Evolutionary conservation across 2,888 invertebrate species (phyloP).

Genomic region (Dichetophora obliterata): DNA sequence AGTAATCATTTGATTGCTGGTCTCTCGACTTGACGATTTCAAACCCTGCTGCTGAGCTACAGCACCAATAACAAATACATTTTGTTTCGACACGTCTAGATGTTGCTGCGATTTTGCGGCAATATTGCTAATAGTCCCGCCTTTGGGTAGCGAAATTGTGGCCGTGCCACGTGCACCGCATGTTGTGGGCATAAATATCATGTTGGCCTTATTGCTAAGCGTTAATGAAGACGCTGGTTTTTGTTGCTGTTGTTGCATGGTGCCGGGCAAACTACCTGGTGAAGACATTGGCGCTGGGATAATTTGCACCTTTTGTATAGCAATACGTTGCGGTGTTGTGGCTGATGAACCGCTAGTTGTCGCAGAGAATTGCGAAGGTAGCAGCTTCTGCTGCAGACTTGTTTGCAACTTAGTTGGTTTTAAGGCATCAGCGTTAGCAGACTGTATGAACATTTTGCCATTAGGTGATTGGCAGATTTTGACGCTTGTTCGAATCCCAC

Average conservation of each 20-base stretch:
- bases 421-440: constrained; percentile 55
- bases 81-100: constrained; percentile 51
- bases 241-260: constrained; percentile 31
- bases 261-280: constrained; percentile 45
- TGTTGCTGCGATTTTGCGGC: constrained; percentile 12
- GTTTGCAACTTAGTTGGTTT: constrained; percentile 49
- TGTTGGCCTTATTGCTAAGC: constrained; percentile 51
- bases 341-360: constrained; percentile 49
- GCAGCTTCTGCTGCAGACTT: constrained; percentile 49
- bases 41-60: constrained; percentile 31
- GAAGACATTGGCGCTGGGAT: constrained; percentile 58
- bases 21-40: constrained; percentile 17
- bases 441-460: constrained; percentile 67
- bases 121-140: constrained; percentile 43
- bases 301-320: constrained; percentile 68
- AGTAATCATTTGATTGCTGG: constrained; percentile 69
- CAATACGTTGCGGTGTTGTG: constrained; percentile 58
- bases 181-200: constrained; percentile 65
- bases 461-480: constrained; percentile 67
- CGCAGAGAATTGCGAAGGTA: constrained; percentile 44
- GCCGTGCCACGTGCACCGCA: constrained; percentile 42
- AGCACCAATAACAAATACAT: constrained; percentile 61
- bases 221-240: constrained; percentile 24
- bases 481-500: constrained; percentile 61
- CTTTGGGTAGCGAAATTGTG: constrained; percentile 48